A percentile compares a stretch with the other conserved stretches of the same genome.
Evolutionary conservation across 2,888 invertebrate species (phyloP).

Genomic region (Dendrolimus pini): DNA sequence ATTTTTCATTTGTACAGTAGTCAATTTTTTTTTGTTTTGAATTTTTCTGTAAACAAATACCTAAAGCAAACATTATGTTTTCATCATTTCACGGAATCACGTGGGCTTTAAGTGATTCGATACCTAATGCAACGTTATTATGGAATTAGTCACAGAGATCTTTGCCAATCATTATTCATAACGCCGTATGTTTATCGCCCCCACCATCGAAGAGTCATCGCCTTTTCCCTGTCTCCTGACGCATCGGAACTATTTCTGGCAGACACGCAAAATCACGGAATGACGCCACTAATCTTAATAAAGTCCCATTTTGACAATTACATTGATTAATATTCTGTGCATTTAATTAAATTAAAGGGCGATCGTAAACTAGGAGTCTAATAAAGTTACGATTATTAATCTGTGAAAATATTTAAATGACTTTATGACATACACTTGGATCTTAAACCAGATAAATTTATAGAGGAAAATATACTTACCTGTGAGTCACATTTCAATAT

Average conservation of each 20-base stretch:
- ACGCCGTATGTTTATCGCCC: constrained; percentile 46
- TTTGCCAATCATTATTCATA: constrained; percentile 64
- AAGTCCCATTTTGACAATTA: constrained; percentile 23
- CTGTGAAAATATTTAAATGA: background rate
- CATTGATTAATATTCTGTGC: constrained; percentile 17
- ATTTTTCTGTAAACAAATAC: constrained; percentile 26
- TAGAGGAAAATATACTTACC: too few species aligned
- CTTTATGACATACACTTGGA: background rate
- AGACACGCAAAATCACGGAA: constrained; percentile 25
- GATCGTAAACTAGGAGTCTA: background rate
- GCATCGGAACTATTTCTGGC: constrained; percentile 54
- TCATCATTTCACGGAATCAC: constrained; percentile 23
- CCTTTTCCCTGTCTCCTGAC: constrained; percentile 47
- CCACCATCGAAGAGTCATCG: constrained; percentile 51
- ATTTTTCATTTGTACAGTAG: background rate
- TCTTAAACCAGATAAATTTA: too few species aligned
- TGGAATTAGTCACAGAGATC: constrained; percentile 41
- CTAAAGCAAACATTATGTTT: constrained; percentile 18
- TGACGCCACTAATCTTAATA: constrained; percentile 25
- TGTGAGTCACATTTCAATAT: too few species aligned
- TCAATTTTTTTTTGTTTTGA: background rate
- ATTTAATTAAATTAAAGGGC: background rate
- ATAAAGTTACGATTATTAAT: background rate
- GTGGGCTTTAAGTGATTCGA: constrained; percentile 26
- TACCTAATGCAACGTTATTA: constrained; percentile 15